These are phyloP conservation scores for Labeo calbasu DNA, from an alignment of 2,797 vertebrate species.

Conservation along the genomic window DNA sequence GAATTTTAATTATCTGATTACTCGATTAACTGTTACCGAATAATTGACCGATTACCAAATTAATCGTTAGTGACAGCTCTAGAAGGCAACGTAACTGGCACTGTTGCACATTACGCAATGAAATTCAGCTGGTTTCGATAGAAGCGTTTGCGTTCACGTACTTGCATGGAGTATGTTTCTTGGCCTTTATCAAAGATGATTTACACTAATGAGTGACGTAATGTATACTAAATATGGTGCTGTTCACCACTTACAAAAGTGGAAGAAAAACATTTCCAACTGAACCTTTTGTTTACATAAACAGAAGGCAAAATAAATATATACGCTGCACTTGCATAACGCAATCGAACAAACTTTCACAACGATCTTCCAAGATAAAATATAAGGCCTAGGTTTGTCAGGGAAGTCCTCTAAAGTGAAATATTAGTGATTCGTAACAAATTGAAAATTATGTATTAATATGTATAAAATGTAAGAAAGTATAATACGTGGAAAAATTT, in stretches of 20 bases:
- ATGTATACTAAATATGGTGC: conserved; percentile 16
- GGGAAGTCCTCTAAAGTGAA: conserved; percentile 66
- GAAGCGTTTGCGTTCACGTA: background rate
- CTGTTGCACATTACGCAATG: background rate
- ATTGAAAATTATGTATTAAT: conserved; percentile 29
- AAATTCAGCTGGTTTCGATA: background rate
- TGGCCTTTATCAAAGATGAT: background rate
- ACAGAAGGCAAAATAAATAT: conserved; percentile 43
- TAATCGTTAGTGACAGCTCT: no score
- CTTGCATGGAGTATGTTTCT: background rate
- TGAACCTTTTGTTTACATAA: conserved; percentile 11
- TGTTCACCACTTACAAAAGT: background rate
- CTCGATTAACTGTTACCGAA: no score
- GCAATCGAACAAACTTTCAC: conserved; percentile 30
- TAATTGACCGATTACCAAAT: no score
- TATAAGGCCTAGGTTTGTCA: conserved; percentile 57
- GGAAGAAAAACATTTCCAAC: conserved; percentile 26
- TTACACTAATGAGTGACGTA: background rate
- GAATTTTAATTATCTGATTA: no score
- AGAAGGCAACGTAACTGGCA: background rate
- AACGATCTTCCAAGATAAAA: conserved; percentile 46
- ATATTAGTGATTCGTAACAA: conserved; percentile 54
- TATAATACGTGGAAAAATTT: conserved; percentile 55
- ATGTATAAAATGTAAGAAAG: conserved; percentile 64
- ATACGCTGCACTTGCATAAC: conserved; percentile 45